Evolutionary conservation across 2,888 invertebrate species (phyloP), one percentile per base, ranked within the genome.

Genomic region (Tachina fera): DNA sequence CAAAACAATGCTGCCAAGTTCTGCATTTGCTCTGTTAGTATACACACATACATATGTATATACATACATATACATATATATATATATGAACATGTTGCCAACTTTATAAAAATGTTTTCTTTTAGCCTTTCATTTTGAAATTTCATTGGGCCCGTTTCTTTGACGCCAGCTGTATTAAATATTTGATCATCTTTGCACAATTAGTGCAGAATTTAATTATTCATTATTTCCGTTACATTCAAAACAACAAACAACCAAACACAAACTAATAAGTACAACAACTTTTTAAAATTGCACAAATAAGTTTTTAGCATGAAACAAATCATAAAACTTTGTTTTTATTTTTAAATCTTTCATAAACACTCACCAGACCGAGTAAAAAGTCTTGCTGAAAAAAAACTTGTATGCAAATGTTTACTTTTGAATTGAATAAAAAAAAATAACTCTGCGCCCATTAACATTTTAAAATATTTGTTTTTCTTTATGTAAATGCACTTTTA

Each of bases 131-230:
- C 13, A 39, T 58, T 14, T 22, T 39, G 56, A 6, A 22, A 56
- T 22, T 56, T 22, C 13, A 22, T 16, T 31, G 11, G 63, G 1
- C 31, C 31, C 58, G 6, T 77, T 75, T 75, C 19, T 53, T 67
- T 3, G 9, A 1, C 72, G 71, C 47, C 56, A 65, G 60, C 71
- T 72, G 80, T 80, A 67, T 31, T 4, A 45, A 61, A 19, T 58
- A 31, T 72, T 61, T 81, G 72, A 77, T 77, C 61, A 76, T 77
- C 67, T 74, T 77, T 49, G 67, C 84, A 60, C 72, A 67, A 61
- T 68, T 81, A 67, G 71, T 74, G 78, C 78, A 85, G 78, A 81
- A 82, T 82, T 74, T 74, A 70, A 82, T 81, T 80, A 84, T 72
- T 67, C 75, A 80, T 70, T 82, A 78, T 82, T 82, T 85, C 85